Evolutionary conservation across 2,888 invertebrate genomes (phyloP).

Genomic region (Latheticus oryzae): DNA sequence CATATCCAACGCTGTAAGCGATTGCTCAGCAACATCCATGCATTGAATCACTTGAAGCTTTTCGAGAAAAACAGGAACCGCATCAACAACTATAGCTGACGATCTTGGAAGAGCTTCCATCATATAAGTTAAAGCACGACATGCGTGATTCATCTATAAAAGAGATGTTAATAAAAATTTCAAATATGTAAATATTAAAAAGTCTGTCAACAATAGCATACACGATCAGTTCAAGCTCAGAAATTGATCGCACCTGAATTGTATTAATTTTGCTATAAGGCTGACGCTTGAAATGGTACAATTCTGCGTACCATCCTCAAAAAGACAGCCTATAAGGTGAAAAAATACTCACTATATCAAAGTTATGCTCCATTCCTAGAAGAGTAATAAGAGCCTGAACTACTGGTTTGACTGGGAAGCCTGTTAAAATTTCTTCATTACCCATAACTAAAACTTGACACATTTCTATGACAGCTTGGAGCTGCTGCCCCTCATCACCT

Average conservation of each 20-base stretch:
- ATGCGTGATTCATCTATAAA: constrained; percentile 94
- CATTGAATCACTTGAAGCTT: constrained; percentile 98
- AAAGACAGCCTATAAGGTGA: not conserved
- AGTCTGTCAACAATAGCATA: constrained; percentile 54
- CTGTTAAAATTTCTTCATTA: constrained; percentile 97
- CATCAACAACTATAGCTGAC: constrained; percentile 95
- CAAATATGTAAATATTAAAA: constrained; percentile 1
- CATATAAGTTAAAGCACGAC: constrained; percentile 98
- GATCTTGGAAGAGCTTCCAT: constrained; percentile 98
- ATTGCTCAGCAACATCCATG: constrained; percentile 99
- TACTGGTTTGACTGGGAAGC: constrained; percentile 98
- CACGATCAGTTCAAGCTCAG: constrained; percentile 52
- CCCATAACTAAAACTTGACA: constrained; percentile 99
- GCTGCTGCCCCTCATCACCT: constrained; percentile 94
- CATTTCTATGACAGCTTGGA: constrained; percentile 98
- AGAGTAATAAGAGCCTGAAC: constrained; percentile 94
- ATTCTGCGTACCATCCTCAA: constrained; percentile 13
- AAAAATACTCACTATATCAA: constrained; percentile 83
- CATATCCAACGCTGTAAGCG: constrained; percentile 96
- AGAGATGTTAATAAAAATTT: not conserved
- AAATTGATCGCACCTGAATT: constrained; percentile 53
- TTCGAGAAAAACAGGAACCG: constrained; percentile 96
- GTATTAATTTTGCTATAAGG: constrained; percentile 38
- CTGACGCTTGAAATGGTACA: constrained; percentile 9
- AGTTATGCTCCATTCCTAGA: constrained; percentile 97